Evolutionary conservation across 1,140 invertebrate species (phyloP), one percentile per base, ranked within the genome.

Genomic region (Manduca sexta): DNA sequence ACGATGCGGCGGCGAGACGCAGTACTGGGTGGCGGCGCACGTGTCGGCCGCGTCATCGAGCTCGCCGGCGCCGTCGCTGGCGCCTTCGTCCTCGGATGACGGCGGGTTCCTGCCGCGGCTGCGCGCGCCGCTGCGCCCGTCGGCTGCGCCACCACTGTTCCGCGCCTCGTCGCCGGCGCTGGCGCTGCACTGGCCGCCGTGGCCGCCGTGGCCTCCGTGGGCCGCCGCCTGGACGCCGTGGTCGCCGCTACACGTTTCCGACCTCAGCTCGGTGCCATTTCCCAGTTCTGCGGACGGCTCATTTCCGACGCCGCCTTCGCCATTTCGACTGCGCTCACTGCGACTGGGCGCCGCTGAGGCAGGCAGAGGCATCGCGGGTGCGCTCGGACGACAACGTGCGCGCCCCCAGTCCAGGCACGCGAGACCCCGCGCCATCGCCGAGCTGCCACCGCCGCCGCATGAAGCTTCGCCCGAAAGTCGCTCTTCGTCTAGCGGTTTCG

Each of bases 401-500:
- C 80, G 88, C 90, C 65, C 88, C 89, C 17, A 92, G 14, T 49
- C 63, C 45, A 54, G 72, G 2, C 64, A 65, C 49, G 49, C 52
- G 14, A 57, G 71, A 1, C 50, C 69, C 14, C 69, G 70, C 5
- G 35, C 67, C n/a, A 12, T 52, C 15, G 18, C 66, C 53, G 92
- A 92, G 37, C 14, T 90, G 89, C 3, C 92, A 92, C 74, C 80
- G 6, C 91, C 89, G 2, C 88, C 88, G 30, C 86, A 89, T 60
- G 94, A 96, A 69, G 92, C 93, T 0, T 95, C 94, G 1, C 94
- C 94, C 0, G 94, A 97, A 77, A 94, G 93, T 60, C 88, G 93
- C n/a, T 94, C 93, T 14, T 94, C 93, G 69, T 93, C 93, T 3
- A 94, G 93, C 70, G 95, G 95, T 0, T 96, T 96, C 64, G 95